phyloP scores from a whole-genome alignment of 2,888 invertebrate species.

The Caenorhabditis sulstoni region DNA sequence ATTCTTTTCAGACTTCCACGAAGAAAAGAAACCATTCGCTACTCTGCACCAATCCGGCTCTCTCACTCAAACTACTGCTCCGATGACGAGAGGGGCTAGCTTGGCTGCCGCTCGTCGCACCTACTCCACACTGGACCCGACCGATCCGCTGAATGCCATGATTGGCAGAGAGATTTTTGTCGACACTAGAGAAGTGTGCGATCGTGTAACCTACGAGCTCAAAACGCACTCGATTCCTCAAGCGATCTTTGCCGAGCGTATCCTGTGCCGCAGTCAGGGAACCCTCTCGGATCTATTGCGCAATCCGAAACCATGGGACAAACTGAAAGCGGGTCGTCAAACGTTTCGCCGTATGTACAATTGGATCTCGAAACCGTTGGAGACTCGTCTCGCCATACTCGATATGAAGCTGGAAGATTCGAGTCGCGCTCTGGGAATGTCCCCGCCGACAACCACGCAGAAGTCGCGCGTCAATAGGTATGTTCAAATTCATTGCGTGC shows the following conservation, averaged over 20 bases:
- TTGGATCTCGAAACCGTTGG: constrained; percentile 67
- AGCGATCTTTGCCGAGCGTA: constrained; percentile 86
- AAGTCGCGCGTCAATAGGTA: too few relatives aligned
- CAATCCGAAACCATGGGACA: constrained; percentile 80
- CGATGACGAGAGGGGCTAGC: too few relatives aligned
- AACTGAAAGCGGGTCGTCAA: constrained; percentile 79
- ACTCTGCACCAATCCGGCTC: too few relatives aligned
- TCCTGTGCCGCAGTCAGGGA: constrained; percentile 78
- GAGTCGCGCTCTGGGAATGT: too few relatives aligned
- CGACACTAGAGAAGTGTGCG: constrained; percentile 76
- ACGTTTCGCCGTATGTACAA: constrained; percentile 80
- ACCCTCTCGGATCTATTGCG: constrained; percentile 79
- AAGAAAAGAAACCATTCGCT: too few relatives aligned
- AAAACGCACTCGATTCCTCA: constrained; percentile 94
- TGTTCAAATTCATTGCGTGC: too few relatives aligned
- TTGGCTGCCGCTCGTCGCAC: too few relatives aligned
- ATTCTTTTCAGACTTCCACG: too few relatives aligned
- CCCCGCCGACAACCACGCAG: too few relatives aligned
- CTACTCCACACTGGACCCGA: too few relatives aligned
- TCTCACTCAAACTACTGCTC: too few relatives aligned
- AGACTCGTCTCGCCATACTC: constrained; percentile 62
- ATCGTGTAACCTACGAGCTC: constrained; percentile 78
- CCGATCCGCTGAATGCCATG: too few relatives aligned
- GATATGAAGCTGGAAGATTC: not conserved
- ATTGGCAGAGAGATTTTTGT: constrained; percentile 36